phyloP scores from a whole-genome alignment of 1,140 invertebrate species.

The Neodiprion fabricii region DNA sequence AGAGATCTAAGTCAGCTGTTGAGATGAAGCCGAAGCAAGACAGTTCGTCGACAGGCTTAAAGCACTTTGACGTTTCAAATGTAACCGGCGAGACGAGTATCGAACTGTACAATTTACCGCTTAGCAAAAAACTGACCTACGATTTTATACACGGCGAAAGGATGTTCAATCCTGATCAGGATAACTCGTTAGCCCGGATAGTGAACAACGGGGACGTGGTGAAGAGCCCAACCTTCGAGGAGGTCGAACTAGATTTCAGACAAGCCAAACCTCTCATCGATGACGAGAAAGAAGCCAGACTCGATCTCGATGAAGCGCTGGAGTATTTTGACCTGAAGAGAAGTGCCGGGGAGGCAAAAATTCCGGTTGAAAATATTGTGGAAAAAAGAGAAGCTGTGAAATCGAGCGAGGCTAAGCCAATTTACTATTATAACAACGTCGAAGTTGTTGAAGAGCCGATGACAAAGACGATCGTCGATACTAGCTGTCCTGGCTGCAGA shows the following conservation, averaged over 20 bases:
- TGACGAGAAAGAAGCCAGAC: conserved; percentile 15
- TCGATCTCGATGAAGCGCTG: conserved; percentile 42
- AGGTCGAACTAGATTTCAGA: conserved; percentile 48
- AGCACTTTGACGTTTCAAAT: conserved; percentile 28
- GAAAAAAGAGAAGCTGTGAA: neutral
- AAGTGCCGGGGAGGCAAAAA: conserved; percentile 27
- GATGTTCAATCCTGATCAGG: conserved; percentile 48
- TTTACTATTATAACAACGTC: conserved; percentile 20
- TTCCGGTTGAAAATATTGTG: conserved; percentile 11
- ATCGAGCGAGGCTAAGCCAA: neutral
- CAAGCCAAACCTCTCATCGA: conserved; percentile 28
- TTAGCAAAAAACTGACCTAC: conserved; percentile 46
- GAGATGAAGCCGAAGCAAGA: conserved; percentile 46
- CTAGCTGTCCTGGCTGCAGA: conserved; percentile 49
- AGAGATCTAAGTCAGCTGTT: conserved; percentile 46
- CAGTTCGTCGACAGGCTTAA: neutral
- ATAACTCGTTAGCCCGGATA: conserved; percentile 50
- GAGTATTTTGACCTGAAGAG: conserved; percentile 42
- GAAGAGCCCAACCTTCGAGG: conserved; percentile 43
- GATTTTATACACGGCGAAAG: conserved; percentile 49
- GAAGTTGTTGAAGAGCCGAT: conserved; percentile 49
- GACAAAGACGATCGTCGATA: conserved; percentile 45
- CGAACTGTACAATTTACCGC: conserved; percentile 49
- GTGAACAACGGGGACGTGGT: conserved; percentile 48
- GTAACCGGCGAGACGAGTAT: conserved; percentile 34